Percentiles rank a stretch among this genome's conserved stretches.
phyloP scores from a whole-genome alignment of 1,140 invertebrate genomes.

The Drosophila ohnishii region DNA sequence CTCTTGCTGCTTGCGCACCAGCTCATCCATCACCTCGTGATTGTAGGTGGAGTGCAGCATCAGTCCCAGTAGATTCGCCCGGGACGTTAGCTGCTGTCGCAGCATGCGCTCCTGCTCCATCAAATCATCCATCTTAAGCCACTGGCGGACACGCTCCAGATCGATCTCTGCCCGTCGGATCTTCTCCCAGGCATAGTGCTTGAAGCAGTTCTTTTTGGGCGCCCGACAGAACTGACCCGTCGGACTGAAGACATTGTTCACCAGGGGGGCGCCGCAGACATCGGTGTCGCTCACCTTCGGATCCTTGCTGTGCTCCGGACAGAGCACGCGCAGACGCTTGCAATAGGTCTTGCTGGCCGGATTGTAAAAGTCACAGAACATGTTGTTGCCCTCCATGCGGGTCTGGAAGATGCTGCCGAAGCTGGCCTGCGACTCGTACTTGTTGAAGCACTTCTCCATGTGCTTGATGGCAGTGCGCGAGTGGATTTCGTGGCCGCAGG shows the following conservation, averaged over 20 bases:
- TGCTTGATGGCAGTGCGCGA: conserved; percentile 94
- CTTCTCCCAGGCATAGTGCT: conserved; percentile 98
- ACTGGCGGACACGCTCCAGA: conserved; percentile 91
- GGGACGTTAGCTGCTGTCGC: conserved; percentile 92
- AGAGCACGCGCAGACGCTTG: conserved; percentile 96
- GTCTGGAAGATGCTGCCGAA: conserved; percentile 98
- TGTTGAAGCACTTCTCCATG: conserved; percentile 98
- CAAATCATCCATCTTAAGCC: conserved; percentile 97
- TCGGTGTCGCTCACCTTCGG: conserved; percentile 92
- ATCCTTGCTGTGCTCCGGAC: conserved; percentile 99
- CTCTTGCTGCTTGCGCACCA: conserved; percentile 76
- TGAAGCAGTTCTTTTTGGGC: conserved; percentile 95
- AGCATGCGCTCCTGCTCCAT: conserved; percentile 96
- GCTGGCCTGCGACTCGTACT: conserved; percentile 98
- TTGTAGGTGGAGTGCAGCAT: conserved; percentile 98
- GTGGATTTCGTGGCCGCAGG: conserved; percentile 97
- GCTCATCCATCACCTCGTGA: conserved; percentile 92
- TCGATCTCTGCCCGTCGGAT: conserved; percentile 93
- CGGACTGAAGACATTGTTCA: conserved; percentile 90
- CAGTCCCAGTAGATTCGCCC: conserved; percentile 94
- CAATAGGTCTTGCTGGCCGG: conserved; percentile 95
- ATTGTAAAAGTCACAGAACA: conserved; percentile 99
- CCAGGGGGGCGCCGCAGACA: conserved; percentile 96
- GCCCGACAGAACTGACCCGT: conserved; percentile 88
- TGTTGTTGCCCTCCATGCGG: conserved; percentile 94